phyloP scores from a whole-genome alignment of 2,113 vertebrate genomes.

The Otus sunia region DNA sequence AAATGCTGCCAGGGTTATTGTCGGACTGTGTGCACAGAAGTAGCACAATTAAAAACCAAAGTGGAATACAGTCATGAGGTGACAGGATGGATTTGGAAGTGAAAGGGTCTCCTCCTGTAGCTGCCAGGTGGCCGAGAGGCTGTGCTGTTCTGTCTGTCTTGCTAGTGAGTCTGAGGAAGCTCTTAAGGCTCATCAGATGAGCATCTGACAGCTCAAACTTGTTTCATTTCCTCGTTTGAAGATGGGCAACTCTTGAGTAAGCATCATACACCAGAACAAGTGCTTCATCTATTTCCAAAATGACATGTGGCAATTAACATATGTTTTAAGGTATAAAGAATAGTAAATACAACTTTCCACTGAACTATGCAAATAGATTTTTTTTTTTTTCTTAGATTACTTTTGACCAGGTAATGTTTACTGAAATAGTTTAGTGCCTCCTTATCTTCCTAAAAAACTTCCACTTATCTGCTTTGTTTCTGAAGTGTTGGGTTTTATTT shows the following conservation, averaged over 20 bases:
- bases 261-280: fast-evolving
- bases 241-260: neutral
- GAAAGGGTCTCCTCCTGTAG: neutral
- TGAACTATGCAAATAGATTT: neutral
- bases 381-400: neutral
- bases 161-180: neutral
- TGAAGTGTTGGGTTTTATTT: neutral
- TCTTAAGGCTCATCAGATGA: neutral
- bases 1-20: neutral
- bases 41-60: neutral
- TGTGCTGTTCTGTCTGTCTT: neutral
- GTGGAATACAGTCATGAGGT: neutral
- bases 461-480: neutral
- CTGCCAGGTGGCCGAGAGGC: neutral
- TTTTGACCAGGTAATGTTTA: neutral
- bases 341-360: neutral
- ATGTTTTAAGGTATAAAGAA: neutral
- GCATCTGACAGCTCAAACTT: neutral
- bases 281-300: neutral
- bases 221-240: neutral
- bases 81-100: neutral
- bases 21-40: neutral
- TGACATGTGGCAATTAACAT: neutral
- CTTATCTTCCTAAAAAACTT: neutral
- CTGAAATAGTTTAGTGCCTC: neutral